A percentile compares a stretch with the other conserved stretches of the same genome.
These are phyloP conservation scores for Psettodes erumei DNA, from an alignment of 2,113 vertebrate species.

Conservation along the genomic window DNA sequence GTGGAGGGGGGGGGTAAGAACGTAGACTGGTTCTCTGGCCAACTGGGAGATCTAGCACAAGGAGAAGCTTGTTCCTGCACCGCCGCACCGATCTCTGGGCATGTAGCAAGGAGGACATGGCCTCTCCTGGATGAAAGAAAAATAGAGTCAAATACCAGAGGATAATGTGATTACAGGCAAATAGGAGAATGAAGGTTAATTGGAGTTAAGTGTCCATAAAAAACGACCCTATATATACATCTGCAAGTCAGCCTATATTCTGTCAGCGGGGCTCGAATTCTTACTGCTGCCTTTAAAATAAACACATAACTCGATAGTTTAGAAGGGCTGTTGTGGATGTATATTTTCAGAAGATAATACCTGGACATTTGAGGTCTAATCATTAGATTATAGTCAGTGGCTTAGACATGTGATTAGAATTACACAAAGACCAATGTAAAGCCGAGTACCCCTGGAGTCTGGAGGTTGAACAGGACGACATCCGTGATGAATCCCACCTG, in stretches of 20 bases:
- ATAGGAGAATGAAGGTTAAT: constrained; percentile 76
- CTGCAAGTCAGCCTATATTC: constrained; percentile 16
- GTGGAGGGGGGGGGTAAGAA: constrained; percentile 1
- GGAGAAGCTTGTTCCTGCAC: constrained; percentile 70
- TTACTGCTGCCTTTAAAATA: constrained; percentile 61
- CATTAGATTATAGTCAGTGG: constrained; percentile 55
- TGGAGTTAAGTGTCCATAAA: constrained; percentile 78
- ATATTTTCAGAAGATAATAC: constrained; percentile 69
- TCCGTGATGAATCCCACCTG: constrained; percentile 22
- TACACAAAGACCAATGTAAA: constrained; percentile 25
- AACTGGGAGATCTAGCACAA: constrained; percentile 67
- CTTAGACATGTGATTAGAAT: constrained; percentile 24
- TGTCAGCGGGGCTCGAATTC: constrained; percentile 46
- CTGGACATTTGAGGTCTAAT: constrained; percentile 40
- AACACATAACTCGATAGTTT: constrained; percentile 57
- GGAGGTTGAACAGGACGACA: constrained; percentile 25
- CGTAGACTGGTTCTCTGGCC: constrained; percentile 32
- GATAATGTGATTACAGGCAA: constrained; percentile 80
- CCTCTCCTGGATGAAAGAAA: constrained; percentile 58
- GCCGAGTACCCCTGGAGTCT: neutral
- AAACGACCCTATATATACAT: constrained; percentile 47
- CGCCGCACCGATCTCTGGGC: constrained; percentile 39
- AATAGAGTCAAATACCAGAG: constrained; percentile 69
- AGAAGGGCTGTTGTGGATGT: constrained; percentile 56
- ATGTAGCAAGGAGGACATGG: constrained; percentile 46